Evolutionary conservation across 1,140 invertebrate genomes (phyloP).

Genomic region (Anoplolepis gracilipes): DNA sequence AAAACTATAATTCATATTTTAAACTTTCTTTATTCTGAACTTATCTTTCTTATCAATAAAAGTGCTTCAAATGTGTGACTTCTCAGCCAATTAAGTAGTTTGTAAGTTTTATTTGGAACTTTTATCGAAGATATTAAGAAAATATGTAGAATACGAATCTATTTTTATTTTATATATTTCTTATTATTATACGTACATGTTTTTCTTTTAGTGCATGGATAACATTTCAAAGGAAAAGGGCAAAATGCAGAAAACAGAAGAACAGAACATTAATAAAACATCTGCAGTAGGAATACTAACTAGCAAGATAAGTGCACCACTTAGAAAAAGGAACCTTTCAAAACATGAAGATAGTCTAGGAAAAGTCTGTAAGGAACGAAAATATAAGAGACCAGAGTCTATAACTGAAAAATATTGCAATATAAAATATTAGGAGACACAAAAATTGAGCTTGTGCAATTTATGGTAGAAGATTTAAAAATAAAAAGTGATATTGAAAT

Average conservation of each 20-base stretch:
- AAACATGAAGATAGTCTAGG: not conserved
- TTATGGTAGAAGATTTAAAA: not conserved
- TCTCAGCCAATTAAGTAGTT: too few species aligned
- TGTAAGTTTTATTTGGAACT: too few species aligned
- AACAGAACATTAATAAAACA: not conserved
- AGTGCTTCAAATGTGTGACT: too few species aligned
- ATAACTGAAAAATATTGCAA: not conserved
- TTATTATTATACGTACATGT: not conserved
- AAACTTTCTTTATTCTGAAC: too few species aligned
- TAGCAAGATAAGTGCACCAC: not conserved
- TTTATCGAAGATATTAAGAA: too few species aligned
- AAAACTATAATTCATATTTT: not conserved
- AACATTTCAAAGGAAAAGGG: not conserved
- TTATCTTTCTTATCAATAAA: too few species aligned
- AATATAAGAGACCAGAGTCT: not conserved
- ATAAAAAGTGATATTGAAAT: not conserved
- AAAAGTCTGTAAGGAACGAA: not conserved
- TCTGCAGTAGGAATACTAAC: not conserved
- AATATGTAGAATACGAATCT: too few species aligned
- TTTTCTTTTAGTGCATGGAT: not conserved
- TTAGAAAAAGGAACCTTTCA: not conserved
- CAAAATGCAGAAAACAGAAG: not conserved
- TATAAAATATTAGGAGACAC: constrained; percentile 17
- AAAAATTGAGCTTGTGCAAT: not conserved
- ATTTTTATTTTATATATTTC: not conserved